A percentile compares a stretch with the other conserved stretches of the same genome.
phyloP scores from a whole-genome alignment of 2,113 vertebrate genomes.

The Embiotoca jacksoni region DNA sequence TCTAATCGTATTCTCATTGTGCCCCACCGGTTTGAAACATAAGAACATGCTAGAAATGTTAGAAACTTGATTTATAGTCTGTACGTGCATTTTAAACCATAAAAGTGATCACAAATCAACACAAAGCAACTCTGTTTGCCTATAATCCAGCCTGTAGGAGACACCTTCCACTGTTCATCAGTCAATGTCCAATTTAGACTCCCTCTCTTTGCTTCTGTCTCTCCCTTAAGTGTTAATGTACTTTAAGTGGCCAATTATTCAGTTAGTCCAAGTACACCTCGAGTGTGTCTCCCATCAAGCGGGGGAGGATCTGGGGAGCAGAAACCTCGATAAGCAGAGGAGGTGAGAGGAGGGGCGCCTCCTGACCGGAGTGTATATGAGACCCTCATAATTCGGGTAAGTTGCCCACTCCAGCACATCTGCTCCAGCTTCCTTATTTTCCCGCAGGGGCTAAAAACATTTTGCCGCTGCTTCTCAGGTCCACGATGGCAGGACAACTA shows the following conservation, averaged over 20 bases:
- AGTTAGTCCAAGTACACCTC: conserved; percentile 44
- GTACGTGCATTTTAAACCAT: neutral
- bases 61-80: neutral
- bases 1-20: too few relatives aligned
- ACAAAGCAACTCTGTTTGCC: neutral
- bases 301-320: conserved; percentile 30
- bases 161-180: conserved; percentile 41
- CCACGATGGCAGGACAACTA: conserved; percentile 71
- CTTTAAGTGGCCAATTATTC: conserved; percentile 70
- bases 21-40: too few relatives aligned
- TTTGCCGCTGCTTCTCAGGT: conserved; percentile 15
- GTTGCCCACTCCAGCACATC: conserved; percentile 37
- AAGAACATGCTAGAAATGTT: neutral
- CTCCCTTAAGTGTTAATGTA: conserved; percentile 68
- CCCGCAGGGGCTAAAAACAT: conserved; percentile 9
- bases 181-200: conserved; percentile 53
- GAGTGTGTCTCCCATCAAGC: conserved; percentile 27
- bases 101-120: neutral
- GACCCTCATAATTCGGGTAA: conserved; percentile 21
- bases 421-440: conserved; percentile 30
- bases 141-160: neutral
- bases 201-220: conserved; percentile 51
- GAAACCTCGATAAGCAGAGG: conserved; percentile 13
- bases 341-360: conserved; percentile 58
- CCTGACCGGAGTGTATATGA: conserved; percentile 62